phyloP scores from a whole-genome alignment of 2,888 invertebrate genomes.

The Alviniconcha strummeri region DNA sequence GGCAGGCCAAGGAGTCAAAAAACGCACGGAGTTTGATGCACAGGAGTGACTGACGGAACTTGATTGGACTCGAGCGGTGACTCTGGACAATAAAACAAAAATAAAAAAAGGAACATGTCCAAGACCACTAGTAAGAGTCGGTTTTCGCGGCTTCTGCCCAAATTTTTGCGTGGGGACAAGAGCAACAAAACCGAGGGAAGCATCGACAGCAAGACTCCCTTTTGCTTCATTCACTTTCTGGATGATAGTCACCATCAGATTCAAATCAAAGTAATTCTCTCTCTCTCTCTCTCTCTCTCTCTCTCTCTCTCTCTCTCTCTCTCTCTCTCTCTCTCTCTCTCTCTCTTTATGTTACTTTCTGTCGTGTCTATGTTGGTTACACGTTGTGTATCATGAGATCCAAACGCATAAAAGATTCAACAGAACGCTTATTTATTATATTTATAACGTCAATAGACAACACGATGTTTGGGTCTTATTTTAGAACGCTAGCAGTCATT shows the following conservation, averaged over 20 bases:
- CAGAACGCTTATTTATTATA: too few relatives aligned
- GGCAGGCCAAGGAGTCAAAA: too few relatives aligned
- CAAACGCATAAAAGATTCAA: too few relatives aligned
- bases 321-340: constrained; percentile 10
- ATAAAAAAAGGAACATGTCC: constrained; percentile 13
- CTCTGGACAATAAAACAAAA: neutral
- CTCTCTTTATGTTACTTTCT: neutral
- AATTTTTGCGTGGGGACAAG: constrained; percentile 59
- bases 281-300: constrained; percentile 19
- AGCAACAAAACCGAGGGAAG: constrained; percentile 38
- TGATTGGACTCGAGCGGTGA: neutral
- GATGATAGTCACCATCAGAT: constrained; percentile 62
- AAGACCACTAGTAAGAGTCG: constrained; percentile 39
- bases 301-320: constrained; percentile 18
- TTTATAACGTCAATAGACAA: too few relatives aligned
- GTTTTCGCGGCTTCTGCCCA: constrained; percentile 60
- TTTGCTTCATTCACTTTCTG: constrained; percentile 53
- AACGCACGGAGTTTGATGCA: neutral
- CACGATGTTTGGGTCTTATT: too few relatives aligned
- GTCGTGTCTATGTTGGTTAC: too few relatives aligned
- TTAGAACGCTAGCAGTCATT: too few relatives aligned
- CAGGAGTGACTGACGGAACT: neutral
- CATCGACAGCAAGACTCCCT: constrained; percentile 38
- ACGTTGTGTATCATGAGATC: too few relatives aligned
- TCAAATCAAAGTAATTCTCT: constrained; percentile 57